These are phyloP conservation scores for Tenthredo amoena DNA, from an alignment of 2,888 invertebrate genomes.

Conservation along the genomic window DNA sequence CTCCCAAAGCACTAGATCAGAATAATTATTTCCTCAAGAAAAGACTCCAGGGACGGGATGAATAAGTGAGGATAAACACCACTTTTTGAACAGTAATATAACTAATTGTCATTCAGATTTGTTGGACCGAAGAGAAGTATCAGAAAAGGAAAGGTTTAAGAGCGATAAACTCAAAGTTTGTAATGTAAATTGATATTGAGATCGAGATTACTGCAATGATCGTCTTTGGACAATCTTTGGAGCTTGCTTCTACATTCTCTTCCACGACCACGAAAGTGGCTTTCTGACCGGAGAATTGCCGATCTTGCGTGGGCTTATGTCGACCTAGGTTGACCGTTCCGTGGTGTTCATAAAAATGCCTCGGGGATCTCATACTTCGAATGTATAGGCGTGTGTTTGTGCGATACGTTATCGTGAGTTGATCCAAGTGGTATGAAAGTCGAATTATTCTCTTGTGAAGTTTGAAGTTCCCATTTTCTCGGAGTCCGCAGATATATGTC, in stretches of 20 bases:
- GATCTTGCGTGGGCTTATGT: neutral
- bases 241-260: neutral
- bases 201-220: neutral
- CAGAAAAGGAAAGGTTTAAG: neutral
- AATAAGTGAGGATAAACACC: neutral
- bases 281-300: neutral
- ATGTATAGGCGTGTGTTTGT: neutral
- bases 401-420: neutral
- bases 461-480: neutral
- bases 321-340: neutral
- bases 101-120: neutral
- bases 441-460: too few relatives aligned
- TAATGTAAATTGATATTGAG: constrained; percentile 5
- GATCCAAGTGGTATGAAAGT: neutral
- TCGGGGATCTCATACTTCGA: neutral
- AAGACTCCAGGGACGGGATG: neutral
- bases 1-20: neutral
- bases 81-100: neutral
- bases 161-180: neutral
- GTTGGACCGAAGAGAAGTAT: neutral
- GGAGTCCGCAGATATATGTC: neutral
- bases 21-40: neutral
- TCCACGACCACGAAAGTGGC: neutral
- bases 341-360: neutral
- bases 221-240: neutral